Conservation (phyloP, 2,797 vertebrate genomes). For the Onychomys arenicola region DNA sequence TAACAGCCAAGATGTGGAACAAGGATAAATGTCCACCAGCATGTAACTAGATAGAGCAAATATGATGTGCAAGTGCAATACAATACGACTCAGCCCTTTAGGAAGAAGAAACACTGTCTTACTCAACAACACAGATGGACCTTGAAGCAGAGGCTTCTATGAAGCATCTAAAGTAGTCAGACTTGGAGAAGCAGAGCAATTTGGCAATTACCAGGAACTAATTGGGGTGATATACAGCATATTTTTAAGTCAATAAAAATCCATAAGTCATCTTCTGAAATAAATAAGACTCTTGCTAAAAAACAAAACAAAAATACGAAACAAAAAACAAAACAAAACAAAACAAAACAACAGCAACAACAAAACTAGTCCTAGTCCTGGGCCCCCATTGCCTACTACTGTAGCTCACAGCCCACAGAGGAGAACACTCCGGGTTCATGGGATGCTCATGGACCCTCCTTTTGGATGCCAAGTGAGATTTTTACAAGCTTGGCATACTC, state of each 20-base stretch:
- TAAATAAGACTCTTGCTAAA: neutral
- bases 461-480: neutral
- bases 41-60: neutral
- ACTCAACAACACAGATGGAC: neutral
- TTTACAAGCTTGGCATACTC: neutral
- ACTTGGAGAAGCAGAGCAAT: neutral
- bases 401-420: neutral
- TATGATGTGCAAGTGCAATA: neutral
- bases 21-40: neutral
- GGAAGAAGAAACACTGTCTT: neutral
- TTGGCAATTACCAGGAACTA: neutral
- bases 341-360: no score
- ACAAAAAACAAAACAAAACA: neutral
- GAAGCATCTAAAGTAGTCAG: neutral
- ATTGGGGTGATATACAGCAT: neutral
- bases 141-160: neutral
- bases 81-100: neutral
- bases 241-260: constrained; percentile 12
- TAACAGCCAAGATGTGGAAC: neutral
- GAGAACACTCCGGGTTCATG: neutral
- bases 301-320: neutral
- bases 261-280: neutral
- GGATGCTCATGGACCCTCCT: neutral
- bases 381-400: neutral
- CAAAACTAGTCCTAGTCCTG: neutral